Evolutionary conservation across 1,140 invertebrate species (phyloP), one percentile per base, ranked within the genome.

Genomic region (Atta texana): DNA sequence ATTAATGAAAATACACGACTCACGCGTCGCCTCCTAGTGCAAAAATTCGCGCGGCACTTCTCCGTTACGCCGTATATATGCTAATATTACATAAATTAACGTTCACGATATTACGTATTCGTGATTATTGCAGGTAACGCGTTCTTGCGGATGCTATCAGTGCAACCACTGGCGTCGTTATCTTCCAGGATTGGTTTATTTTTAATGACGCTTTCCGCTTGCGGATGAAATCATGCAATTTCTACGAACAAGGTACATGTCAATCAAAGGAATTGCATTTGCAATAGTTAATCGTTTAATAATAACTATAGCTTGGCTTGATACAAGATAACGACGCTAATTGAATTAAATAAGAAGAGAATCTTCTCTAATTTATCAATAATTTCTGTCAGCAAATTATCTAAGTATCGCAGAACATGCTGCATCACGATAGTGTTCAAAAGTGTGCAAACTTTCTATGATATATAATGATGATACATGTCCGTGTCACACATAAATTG

Each of bases 1-100:
- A 82, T 74, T 59, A 74, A 82, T 74, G 80, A 74, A 31, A 82
- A 44, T 31, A 34, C 68, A 31, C 59, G 75, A 44, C 55, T 44
- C 31, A 5, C 71, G 34, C 59, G 75, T n/a, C 21, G 14, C 31
- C 28, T 21, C 28, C 7, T 57, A 6, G 68, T 8, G 39, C 1
- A 61, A 59, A 81, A 82, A 82, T 74, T 14, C 53, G 14, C 44
- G 18, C 24, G 14, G 64, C 64, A 21, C 68, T 21, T 53, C 53
- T 24, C 28, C 66, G 28, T 7, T 24, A 21, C 63, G 14, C 63
- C n/a, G 39, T 39, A 57, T n/a, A 77, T 12, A 72, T 49, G 66
- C 24, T 59, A 72, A 82, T 74, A 44, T 74, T 74, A 61, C 53
- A 18, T 14, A 44, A 82, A 12, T 74, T 71, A 71, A 57, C 28